Conservation (phyloP, 2,113 vertebrate species). For the Pollachius pollachius region DNA sequence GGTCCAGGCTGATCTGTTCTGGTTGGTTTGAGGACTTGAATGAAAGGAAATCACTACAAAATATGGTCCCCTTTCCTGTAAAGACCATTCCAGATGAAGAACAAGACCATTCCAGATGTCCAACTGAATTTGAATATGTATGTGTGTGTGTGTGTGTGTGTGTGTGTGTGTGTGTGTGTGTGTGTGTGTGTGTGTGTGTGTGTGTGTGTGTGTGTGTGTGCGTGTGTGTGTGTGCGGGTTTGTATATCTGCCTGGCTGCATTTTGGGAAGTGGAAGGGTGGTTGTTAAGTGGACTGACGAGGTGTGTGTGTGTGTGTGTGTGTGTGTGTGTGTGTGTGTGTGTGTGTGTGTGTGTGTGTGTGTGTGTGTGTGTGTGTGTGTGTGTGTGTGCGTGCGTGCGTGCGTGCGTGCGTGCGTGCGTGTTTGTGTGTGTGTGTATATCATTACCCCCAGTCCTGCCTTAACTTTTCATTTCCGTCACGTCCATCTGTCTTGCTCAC, state of each 20-base stretch:
- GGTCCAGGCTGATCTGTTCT: no score
- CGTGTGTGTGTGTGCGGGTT: not conserved
- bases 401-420: no score
- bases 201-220: no score
- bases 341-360: not conserved
- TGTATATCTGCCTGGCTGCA: no score
- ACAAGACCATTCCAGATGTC: not conserved
- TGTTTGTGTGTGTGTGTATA: not conserved
- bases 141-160: slow-evolving; percentile 7
- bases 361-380: no score
- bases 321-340: not conserved
- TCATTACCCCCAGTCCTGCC: slow-evolving; percentile 46
- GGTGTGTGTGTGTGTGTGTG: not conserved
- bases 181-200: slow-evolving; percentile 1
- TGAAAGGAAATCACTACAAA: no score
- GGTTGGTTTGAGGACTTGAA: no score
- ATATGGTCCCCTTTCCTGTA: no score
- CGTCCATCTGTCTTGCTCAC: slow-evolving; percentile 11
- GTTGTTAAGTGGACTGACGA: no score
- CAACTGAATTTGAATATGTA: not conserved
- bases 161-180: slow-evolving; percentile 6
- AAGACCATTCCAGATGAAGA: no score
- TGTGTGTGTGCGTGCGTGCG: no score
- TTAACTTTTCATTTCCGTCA: slow-evolving; percentile 40
- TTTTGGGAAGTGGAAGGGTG: no score